phyloP scores from a whole-genome alignment of 2,113 vertebrate genomes.

The Sinocyclocheilus anophthalmus region DNA sequence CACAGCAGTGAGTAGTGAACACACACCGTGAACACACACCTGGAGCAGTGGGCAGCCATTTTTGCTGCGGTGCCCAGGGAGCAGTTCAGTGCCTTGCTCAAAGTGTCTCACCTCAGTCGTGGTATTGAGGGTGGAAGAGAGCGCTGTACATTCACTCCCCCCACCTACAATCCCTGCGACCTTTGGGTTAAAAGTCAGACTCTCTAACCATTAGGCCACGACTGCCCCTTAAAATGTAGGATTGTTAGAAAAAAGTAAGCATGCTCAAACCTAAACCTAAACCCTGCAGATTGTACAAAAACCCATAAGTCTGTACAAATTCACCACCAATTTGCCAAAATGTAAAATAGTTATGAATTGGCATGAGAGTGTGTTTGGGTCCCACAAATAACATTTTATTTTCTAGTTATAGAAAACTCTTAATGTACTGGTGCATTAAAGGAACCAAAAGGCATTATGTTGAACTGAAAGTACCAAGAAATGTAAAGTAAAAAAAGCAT shows the following conservation, averaged over 20 bases:
- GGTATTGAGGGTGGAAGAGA: too few species aligned
- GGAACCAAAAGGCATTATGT: background rate
- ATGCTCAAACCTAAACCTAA: background rate
- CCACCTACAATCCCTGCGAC: too few species aligned
- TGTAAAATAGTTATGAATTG: background rate
- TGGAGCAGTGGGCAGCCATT: too few species aligned
- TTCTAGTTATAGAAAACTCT: background rate
- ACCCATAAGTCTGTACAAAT: background rate
- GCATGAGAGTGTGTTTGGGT: background rate
- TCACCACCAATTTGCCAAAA: background rate
- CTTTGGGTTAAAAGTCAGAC: too few species aligned
- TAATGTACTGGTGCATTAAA: background rate
- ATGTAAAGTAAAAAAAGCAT: background rate
- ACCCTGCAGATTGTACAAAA: background rate
- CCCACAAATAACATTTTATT: background rate
- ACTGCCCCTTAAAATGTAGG: background rate
- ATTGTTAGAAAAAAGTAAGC: background rate
- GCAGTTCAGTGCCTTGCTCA: too few species aligned
- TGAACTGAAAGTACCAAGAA: background rate
- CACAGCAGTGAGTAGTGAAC: too few species aligned
- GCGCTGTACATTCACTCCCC: too few species aligned
- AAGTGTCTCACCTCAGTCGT: too few species aligned
- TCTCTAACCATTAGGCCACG: too few species aligned
- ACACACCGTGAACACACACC: too few species aligned
- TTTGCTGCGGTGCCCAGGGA: too few species aligned